These are phyloP conservation scores for Malurus melanocephalus DNA, from an alignment of 2,113 vertebrate genomes.

Conservation along the genomic window DNA sequence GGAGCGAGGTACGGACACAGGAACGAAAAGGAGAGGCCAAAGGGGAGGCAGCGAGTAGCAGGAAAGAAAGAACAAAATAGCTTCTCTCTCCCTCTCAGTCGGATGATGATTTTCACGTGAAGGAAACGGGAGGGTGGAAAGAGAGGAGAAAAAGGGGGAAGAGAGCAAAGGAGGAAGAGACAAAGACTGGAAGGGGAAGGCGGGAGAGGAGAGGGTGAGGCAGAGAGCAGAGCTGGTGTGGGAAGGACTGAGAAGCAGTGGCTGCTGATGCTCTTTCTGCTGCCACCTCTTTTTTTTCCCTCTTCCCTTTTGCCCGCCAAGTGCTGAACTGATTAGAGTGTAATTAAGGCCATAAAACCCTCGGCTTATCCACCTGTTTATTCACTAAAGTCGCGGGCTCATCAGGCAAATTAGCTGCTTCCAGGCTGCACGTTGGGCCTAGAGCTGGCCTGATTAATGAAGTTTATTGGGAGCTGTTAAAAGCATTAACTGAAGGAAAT, in stretches of 20 bases:
- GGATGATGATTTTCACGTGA: not conserved
- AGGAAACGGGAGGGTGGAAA: not conserved
- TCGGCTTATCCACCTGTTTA: conserved; percentile 99
- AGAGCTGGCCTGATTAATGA: conserved; percentile 94
- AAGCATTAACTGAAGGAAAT: conserved; percentile 98
- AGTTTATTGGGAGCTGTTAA: conserved; percentile 99
- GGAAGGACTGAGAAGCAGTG: not conserved
- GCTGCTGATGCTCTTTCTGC: conserved; percentile 29
- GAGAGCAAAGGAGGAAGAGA: not conserved
- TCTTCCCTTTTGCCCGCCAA: conserved; percentile 80
- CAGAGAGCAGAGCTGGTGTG: not conserved
- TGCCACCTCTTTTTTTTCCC: not conserved
- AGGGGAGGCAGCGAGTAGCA: not conserved
- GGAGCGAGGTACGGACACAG: not conserved
- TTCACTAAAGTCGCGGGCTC: conserved; percentile 89
- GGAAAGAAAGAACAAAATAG: not conserved
- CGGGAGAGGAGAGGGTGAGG: not conserved
- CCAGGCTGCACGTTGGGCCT: conserved; percentile 81
- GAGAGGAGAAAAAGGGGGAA: not conserved
- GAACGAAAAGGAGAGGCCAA: not conserved
- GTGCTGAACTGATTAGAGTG: conserved; percentile 96
- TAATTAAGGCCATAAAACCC: conserved; percentile 98
- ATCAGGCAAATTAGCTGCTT: conserved; percentile 90
- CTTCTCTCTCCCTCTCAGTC: not conserved
- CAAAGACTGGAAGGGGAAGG: not conserved